Base-by-base conservation (phyloP, 1,140 invertebrate species). In the Sitophilus oryzae region DNA sequence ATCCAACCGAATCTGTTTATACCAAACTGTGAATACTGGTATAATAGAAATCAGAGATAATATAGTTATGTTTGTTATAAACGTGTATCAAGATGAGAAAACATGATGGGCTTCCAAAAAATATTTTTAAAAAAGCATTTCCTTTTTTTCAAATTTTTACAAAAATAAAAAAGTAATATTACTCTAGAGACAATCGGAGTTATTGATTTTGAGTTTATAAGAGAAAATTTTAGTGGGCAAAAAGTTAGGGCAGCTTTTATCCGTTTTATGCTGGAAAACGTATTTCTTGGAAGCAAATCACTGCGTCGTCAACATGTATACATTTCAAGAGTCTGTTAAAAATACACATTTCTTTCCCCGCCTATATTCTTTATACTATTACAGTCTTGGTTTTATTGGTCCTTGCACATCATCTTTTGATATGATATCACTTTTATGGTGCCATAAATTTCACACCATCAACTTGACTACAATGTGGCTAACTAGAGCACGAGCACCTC, bases 321-420 rank as follows among this genome's bases (percentile, higher is more conserved):
- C n/a, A n/a, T n/a, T n/a, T n/a, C n/a, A n/a, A n/a, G n/a, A n/a
- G n/a, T n/a, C n/a, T n/a, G n/a, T 11, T 30, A 30, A 30, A 6
- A 30, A 30, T 30, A 30, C 25, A 30, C 40, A 42, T 42, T 19
- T 42, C 19, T 46, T 20, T 46, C 10, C 23, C n/a, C 23, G 18
- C 20, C n/a, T 46, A 46, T 34, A 34, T 38, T 38, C 11, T 36
- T 40, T 49, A 51, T 19, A 41, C 41, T 45, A 53, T 40, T 18
- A 54, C 52, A 54, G 52, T 54, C 52, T 54, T 47, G 36, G 20
- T 20, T 47, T 46, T 35, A 54, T 54, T 54, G 52, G 52, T 54
- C 52, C 40, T 46, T 54, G 43, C 35, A 46, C 35, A 47, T 40
- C 43, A 54, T 43, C 16, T 38, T 52, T 54, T 44, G 36, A 53